Evolutionary conservation across 2,797 vertebrate genomes (phyloP), one percentile per base, ranked within the genome.

Genomic region (Helarctos malayanus): DNA sequence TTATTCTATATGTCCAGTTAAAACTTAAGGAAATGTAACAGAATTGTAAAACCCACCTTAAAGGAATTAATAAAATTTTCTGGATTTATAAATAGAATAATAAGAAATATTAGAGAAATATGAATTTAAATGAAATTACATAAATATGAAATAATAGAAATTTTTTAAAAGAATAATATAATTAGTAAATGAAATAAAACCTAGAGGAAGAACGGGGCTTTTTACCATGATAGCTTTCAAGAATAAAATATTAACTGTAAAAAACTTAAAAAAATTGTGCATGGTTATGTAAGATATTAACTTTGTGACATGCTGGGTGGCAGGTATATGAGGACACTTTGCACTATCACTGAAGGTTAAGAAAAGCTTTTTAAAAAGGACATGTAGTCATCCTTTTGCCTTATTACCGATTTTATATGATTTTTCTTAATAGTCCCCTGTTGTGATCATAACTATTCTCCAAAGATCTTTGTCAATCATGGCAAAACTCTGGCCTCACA

Each of bases 41-140:
- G 12, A 97, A 90, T 47, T 56, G 4, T 63, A 81, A 87, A 83
- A 82, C 32, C 41, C 6, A 81, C 38, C 12, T 94, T 86, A 73
- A 29, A 79, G 29, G 59, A 54, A 73, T 78, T 29, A 75, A 75
- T 25, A 56, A 4, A 41, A 45, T 23, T 78, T 73, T 57, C 69
- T 68, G 29, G 23, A 79, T 73, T 90, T 92, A 47, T 79, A 92
- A 47, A 88, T 52, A 61, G 63, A 93, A 91, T 80, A 85, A 45
- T 78, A 89, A 13, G 32, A 63, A 63, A 63, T 61, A 49, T 63
- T 63, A 89, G 23, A 89, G 61, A 13, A 29, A 45, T 78, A 38
- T 63, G 14, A 49, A 49, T 38, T 63, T 63, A 47, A 76, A 29
- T 49, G 54, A 49, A 88, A 76, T 35, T 89, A 52, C 63, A 76